A percentile compares a stretch with the other conserved stretches of the same genome.
phyloP scores from a whole-genome alignment of 1,140 invertebrate genomes.

The Apis florea region DNA sequence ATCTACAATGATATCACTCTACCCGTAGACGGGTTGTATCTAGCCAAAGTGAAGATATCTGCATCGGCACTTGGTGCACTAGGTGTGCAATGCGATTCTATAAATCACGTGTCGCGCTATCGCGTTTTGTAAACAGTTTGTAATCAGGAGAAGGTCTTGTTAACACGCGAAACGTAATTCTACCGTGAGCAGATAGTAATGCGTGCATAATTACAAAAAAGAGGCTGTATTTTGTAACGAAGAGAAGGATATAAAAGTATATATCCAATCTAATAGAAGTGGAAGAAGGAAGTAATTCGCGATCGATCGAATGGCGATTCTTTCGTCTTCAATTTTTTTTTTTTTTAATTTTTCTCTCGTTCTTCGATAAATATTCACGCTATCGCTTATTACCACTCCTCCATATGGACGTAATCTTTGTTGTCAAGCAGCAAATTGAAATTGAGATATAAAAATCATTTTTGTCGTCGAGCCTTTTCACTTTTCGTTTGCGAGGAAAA shows the following conservation, averaged over 20 bases:
- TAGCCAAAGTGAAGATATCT: too few species aligned
- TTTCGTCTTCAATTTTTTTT: too few species aligned
- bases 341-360: too few species aligned
- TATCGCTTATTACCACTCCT: too few species aligned
- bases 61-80: background rate
- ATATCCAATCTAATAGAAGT: too few species aligned
- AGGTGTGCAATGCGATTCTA: slow-evolving; percentile 18
- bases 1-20: background rate
- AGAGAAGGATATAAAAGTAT: background rate
- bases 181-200: background rate
- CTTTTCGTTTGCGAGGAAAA: background rate
- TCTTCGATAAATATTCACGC: too few species aligned
- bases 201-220: background rate
- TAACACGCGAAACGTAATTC: background rate
- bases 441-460: too few species aligned
- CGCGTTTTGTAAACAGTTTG: slow-evolving; percentile 34
- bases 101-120: slow-evolving; percentile 33
- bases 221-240: background rate
- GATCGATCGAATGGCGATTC: too few species aligned
- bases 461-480: too few species aligned
- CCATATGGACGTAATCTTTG: too few species aligned
- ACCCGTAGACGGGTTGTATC: background rate
- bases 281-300: too few species aligned
- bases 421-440: too few species aligned
- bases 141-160: slow-evolving; percentile 38